Evolutionary conservation across 2,888 invertebrate genomes (phyloP).

Genomic region (Bruchidius siliquastri): DNA sequence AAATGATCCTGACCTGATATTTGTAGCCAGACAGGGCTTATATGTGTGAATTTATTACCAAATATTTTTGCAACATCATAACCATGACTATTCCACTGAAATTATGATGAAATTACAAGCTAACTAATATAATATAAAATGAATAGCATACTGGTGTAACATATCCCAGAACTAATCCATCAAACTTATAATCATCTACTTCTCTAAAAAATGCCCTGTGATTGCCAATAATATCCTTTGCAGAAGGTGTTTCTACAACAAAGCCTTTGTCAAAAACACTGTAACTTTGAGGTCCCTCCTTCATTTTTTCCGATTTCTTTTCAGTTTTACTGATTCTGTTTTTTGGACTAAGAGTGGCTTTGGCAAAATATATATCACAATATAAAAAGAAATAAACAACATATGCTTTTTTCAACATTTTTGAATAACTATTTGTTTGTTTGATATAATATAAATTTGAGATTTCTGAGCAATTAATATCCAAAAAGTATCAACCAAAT

Average conservation of each 20-base stretch:
- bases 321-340: slow-evolving; percentile 32
- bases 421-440: neutral
- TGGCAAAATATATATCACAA: slow-evolving; percentile 3
- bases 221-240: slow-evolving; percentile 72
- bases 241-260: slow-evolving; percentile 61
- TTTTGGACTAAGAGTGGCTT: slow-evolving; percentile 37
- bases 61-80: slow-evolving; percentile 89
- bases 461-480: too few relatives aligned
- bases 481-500: too few relatives aligned
- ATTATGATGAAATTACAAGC: slow-evolving; percentile 3
- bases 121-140: neutral
- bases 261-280: slow-evolving; percentile 65
- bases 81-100: slow-evolving; percentile 92
- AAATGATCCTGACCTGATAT: slow-evolving; percentile 66
- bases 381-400: neutral
- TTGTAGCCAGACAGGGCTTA: slow-evolving; percentile 95
- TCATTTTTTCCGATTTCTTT: slow-evolving; percentile 21
- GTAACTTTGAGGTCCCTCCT: slow-evolving; percentile 37
- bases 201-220: slow-evolving; percentile 71
- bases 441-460: too few relatives aligned
- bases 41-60: slow-evolving; percentile 80
- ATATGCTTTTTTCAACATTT: neutral
- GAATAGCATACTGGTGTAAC: slow-evolving; percentile 75
- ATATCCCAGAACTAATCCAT: slow-evolving; percentile 78
- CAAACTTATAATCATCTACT: slow-evolving; percentile 60